phyloP scores from a whole-genome alignment of 2,797 vertebrate genomes.

The Malurus splendens region DNA sequence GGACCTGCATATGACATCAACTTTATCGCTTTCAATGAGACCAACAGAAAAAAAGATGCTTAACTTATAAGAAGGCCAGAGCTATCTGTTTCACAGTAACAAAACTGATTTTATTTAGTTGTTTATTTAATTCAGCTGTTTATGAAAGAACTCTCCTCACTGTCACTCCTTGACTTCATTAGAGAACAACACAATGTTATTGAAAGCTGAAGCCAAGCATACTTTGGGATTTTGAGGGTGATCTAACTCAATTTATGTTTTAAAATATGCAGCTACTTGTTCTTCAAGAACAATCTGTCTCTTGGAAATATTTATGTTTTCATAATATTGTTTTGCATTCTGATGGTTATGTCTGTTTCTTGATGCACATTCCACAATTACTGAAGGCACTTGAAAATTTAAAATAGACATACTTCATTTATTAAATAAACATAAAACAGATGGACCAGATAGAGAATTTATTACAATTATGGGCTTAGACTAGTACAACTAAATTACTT shows the following conservation, averaged over 20 bases:
- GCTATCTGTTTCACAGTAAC: background rate
- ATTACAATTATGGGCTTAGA: background rate
- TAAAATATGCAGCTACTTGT: background rate
- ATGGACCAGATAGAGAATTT: background rate
- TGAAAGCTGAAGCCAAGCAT: background rate
- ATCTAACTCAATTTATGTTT: background rate
- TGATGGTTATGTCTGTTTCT: background rate
- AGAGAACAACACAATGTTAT: background rate
- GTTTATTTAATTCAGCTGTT: background rate
- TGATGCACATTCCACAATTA: background rate
- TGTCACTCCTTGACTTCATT: background rate
- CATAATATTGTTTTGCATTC: background rate
- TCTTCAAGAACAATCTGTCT: background rate
- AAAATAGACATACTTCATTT: background rate
- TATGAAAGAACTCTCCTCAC: background rate
- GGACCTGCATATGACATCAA: background rate
- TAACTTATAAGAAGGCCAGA: background rate
- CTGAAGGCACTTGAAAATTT: background rate
- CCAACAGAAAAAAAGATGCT: background rate
- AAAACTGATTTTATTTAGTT: background rate
- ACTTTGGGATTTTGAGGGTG: background rate
- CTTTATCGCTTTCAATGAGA: background rate
- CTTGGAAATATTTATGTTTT: background rate
- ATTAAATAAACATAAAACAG: background rate
- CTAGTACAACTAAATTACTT: background rate